phyloP scores from a whole-genome alignment of 2,113 vertebrate species.

The Hymenochirus boettgeri region DNA sequence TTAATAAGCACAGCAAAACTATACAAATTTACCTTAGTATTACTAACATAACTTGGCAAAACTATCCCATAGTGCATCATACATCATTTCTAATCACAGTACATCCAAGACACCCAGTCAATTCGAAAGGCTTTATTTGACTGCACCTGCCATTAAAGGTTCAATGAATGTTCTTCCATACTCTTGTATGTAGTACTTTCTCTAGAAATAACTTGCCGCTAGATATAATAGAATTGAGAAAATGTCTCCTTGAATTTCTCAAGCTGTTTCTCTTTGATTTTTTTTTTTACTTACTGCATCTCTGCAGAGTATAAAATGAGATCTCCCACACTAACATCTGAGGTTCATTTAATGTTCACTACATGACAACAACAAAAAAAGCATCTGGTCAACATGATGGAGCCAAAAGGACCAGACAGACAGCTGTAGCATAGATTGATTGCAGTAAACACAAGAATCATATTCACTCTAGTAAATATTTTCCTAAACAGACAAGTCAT shows the following conservation, averaged over 20 bases:
- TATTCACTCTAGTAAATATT: too few species aligned
- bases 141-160: conserved; percentile 18
- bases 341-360: conserved; percentile 31
- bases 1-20: too few species aligned
- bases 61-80: neutral
- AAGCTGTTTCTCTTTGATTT: conserved; percentile 24
- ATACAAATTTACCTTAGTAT: too few species aligned
- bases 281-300: conserved; percentile 14
- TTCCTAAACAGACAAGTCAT: too few species aligned
- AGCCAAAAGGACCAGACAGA: neutral
- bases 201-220: conserved; percentile 21
- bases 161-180: conserved; percentile 19
- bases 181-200: conserved; percentile 11
- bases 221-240: conserved; percentile 28
- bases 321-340: conserved; percentile 16
- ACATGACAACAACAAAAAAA: conserved; percentile 8
- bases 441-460: too few species aligned
- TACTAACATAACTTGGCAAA: neutral
- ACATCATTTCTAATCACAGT: neutral
- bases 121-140: conserved; percentile 11
- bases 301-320: conserved; percentile 23
- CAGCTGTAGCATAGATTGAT: too few species aligned
- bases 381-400: neutral
- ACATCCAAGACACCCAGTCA: neutral
- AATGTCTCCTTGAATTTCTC: conserved; percentile 29